These are phyloP conservation scores for Aphaenogaster rudis DNA, from an alignment of 1,140 invertebrate species.

Conservation along the genomic window DNA sequence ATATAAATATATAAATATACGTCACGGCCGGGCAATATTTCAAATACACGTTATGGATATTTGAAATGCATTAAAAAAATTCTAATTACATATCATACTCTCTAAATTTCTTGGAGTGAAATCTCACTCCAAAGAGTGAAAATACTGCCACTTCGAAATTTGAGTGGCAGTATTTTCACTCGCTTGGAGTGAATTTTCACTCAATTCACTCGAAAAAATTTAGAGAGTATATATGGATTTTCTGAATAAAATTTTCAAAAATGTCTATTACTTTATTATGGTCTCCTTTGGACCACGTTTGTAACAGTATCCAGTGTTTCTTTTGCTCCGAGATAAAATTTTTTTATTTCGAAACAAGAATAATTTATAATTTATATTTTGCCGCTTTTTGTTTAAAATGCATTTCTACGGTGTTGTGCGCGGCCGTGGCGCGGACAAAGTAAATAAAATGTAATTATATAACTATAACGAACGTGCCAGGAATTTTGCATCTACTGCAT, in stretches of 20 bases:
- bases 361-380: conserved; percentile 13
- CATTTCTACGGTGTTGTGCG: background rate
- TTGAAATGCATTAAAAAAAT: background rate
- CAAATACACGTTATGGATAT: background rate
- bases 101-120: no score
- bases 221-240: background rate
- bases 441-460: conserved; percentile 24
- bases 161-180: no score
- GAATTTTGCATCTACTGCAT: background rate
- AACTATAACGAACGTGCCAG: background rate
- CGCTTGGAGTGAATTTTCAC: no score
- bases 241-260: background rate
- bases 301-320: background rate
- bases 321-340: background rate
- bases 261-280: background rate
- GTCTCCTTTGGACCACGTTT: background rate
- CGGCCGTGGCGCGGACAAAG: background rate
- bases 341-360: background rate
- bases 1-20: conserved; percentile 28
- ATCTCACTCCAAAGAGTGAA: no score
- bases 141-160: no score
- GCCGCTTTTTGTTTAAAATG: background rate
- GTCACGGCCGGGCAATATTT: background rate
- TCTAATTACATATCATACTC: background rate
- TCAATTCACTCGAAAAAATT: no score